phyloP scores from a whole-genome alignment of 2,113 vertebrate species.

The Acinonyx jubatus region DNA sequence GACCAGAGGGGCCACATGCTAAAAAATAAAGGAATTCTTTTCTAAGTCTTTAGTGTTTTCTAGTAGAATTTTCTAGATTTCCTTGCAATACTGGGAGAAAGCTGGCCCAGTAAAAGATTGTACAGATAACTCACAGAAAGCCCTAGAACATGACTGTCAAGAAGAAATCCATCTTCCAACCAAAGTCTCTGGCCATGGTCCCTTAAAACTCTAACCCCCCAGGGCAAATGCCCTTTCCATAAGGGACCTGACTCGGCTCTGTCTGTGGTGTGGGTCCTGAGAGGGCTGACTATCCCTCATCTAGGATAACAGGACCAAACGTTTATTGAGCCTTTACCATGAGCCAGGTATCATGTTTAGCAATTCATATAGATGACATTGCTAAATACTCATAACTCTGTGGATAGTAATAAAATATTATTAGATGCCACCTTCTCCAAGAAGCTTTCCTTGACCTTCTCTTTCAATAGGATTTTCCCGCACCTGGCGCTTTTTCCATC shows the following conservation, averaged over 20 bases:
- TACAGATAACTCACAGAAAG: not conserved
- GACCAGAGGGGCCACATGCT: not conserved
- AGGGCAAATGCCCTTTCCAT: not conserved
- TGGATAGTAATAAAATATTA: not conserved
- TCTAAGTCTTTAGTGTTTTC: conserved; percentile 8
- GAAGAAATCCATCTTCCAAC: not conserved
- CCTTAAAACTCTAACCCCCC: not conserved
- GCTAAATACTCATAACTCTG: not conserved
- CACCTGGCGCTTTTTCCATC: not conserved
- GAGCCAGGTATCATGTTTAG: not conserved
- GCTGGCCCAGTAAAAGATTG: not conserved
- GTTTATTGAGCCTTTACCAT: not conserved
- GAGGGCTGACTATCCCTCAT: not conserved
- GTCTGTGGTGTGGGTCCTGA: too few species aligned
- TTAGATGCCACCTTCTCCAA: not conserved
- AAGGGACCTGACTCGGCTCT: not conserved
- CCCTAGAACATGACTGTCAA: not conserved
- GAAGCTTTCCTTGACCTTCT: not conserved
- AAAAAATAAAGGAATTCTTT: not conserved
- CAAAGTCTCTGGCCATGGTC: not conserved
- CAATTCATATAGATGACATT: not conserved
- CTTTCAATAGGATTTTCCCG: not conserved
- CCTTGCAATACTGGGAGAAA: not conserved
- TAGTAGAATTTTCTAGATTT: not conserved
- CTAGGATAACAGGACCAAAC: not conserved